A percentile compares a stretch with the other conserved stretches of the same genome.
phyloP scores from a whole-genome alignment of 2,888 invertebrate species.

The Oxyscelio sp. region DNA sequence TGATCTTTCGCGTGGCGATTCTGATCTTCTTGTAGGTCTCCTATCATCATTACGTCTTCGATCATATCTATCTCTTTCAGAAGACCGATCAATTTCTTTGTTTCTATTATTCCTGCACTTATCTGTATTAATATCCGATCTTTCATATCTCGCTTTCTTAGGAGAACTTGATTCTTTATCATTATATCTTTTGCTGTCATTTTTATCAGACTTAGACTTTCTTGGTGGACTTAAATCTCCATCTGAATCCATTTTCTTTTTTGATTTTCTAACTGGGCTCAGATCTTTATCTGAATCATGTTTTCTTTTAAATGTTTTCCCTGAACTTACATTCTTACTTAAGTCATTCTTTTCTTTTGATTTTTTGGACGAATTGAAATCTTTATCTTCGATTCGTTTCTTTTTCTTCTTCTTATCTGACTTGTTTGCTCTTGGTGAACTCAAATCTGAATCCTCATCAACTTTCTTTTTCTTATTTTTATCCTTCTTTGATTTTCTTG shows the following conservation, averaged over 20 bases:
- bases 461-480: conserved; percentile 70
- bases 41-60: conserved; percentile 27
- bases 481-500: conserved; percentile 50
- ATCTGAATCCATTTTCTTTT: background rate
- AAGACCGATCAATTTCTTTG: conserved; percentile 33
- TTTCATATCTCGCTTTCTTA: conserved; percentile 1
- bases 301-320: conserved; percentile 56
- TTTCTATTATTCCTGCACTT: conserved; percentile 24
- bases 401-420: conserved; percentile 20
- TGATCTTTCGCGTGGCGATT: conserved; percentile 79
- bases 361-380: conserved; percentile 82
- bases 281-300: conserved; percentile 67
- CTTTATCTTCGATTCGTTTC: conserved; percentile 75
- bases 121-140: conserved; percentile 7
- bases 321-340: conserved; percentile 73
- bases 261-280: conserved; percentile 61
- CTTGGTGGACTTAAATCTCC: background rate
- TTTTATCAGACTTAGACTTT: background rate
- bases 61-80: conserved; percentile 24
- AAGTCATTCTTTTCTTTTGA: conserved; percentile 23
- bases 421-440: conserved; percentile 63
- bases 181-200: background rate
- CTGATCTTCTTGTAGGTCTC: conserved; percentile 31
- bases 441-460: conserved; percentile 82
- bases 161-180: background rate